Conservation (phyloP, 2,888 invertebrate genomes). For the Barypeithes pellucidus region DNA sequence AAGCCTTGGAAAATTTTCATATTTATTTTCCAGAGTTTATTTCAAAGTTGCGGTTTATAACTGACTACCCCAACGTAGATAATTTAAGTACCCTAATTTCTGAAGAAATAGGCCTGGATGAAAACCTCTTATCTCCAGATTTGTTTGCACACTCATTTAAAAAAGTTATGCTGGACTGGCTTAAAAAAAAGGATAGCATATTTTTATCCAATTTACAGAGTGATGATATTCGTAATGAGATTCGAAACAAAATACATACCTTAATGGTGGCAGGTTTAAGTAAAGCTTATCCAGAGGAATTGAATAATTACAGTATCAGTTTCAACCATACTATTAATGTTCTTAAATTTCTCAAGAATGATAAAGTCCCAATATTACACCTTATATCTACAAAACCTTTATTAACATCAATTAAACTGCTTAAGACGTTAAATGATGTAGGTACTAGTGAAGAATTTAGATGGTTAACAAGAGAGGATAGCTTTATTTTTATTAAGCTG, state of each 20-base stretch:
- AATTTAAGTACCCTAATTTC: constrained; percentile 19
- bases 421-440: not conserved
- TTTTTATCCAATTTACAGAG: not conserved
- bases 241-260: constrained; percentile 28
- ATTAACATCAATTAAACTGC: constrained; percentile 3
- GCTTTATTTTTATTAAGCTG: constrained; percentile 33
- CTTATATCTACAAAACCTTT: not conserved
- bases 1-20: constrained; percentile 16
- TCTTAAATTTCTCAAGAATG: not conserved
- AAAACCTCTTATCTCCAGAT: constrained; percentile 32
- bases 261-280: constrained; percentile 31
- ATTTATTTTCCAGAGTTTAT: constrained; percentile 37
- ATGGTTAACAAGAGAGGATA: constrained; percentile 14
- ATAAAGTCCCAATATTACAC: too few relatives aligned
- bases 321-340: constrained; percentile 17
- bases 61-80: constrained; percentile 38
- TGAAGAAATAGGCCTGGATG: constrained; percentile 19
- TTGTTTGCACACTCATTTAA: constrained; percentile 39
- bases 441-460: not conserved
- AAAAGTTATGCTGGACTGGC: constrained; percentile 5
- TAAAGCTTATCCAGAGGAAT: constrained; percentile 39
- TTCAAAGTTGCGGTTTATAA: constrained; percentile 25
- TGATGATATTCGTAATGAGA: constrained; percentile 14
- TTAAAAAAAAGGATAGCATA: constrained; percentile 24
- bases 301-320: constrained; percentile 9